Base-by-base conservation (phyloP, 2,113 vertebrate genomes). In the Pimephales promelas region DNA sequence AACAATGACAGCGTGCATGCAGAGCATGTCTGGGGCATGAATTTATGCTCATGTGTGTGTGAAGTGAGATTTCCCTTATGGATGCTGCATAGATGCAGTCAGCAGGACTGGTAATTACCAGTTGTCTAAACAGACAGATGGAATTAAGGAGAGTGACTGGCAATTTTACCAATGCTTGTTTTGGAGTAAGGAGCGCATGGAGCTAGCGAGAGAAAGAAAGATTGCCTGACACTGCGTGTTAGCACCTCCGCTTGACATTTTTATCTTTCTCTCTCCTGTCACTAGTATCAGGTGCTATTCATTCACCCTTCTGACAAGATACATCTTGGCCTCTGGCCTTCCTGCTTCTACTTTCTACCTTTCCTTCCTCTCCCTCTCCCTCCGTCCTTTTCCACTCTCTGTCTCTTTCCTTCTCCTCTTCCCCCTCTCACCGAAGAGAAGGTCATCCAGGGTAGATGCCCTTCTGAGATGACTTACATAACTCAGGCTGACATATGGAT, bases 111-210 rank as follows among this genome's bases (percentile, higher is more conserved):
- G 91, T 93, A 91, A 94, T 94, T 92, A 93, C 90, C 88, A 91
- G 92, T 93, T 92, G 92, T 93, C 93, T 92, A 93, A 93, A 91
- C 92, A 92, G 93, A 93, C 93, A 94, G 92, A 94, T 93, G 91
- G 92, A 93, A 92, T 93, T 93, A 92, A 87, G 79, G 85, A 93
- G 92, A 93, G 86, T 92, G 93, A 92, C 87, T 89, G 92, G 89
- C 91, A 91, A 90, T 92, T 92, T 92, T 92, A 87, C 79, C 86
- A 89, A 85, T 45, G 84, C 88, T 87, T 85, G 88, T 88, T 90
- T 89, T 68, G 82, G 81, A 74, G 81, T 2, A 28, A 28, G 28
- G 28, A 28, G 45, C 18, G 13, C 73, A 87, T 40, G 24, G 22
- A 77, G 86, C 68, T 83, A 88, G 89, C 90, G 5, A 56, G 57